A percentile compares a stretch with the other conserved stretches of the same genome.
Evolutionary conservation across 2,113 vertebrate species (phyloP).

Genomic region (Chlorodrepanis virens): DNA sequence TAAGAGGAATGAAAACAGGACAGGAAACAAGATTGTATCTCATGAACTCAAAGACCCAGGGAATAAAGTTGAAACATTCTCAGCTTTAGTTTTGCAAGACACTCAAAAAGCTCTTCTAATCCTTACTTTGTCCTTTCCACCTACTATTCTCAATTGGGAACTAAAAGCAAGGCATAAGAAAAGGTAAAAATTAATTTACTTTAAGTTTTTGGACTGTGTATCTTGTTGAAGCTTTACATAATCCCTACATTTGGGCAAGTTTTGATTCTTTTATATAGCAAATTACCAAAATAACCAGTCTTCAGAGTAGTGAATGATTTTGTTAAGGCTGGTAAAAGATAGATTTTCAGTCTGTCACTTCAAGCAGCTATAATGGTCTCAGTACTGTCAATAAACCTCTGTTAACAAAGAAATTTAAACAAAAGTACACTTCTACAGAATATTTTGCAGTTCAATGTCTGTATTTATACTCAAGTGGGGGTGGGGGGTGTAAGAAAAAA

Average conservation of each 20-base stretch:
- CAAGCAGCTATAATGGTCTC: background rate
- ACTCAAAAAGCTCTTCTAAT: background rate
- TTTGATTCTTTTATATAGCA: background rate
- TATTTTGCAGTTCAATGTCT: background rate
- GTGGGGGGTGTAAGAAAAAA: accelerated
- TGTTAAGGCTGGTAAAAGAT: background rate
- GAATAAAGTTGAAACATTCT: background rate
- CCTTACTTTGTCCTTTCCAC: background rate
- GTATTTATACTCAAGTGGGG: background rate
- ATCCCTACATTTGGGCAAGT: background rate
- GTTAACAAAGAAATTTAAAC: background rate
- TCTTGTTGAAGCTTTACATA: background rate
- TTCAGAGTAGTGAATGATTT: background rate
- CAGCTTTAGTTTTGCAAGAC: background rate
- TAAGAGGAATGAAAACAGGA: background rate
- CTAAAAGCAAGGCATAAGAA: background rate
- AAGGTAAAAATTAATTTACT: background rate
- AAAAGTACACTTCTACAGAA: background rate
- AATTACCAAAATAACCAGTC: background rate
- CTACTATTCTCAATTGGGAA: background rate
- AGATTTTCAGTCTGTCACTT: background rate
- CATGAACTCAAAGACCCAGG: background rate
- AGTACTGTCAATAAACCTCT: background rate
- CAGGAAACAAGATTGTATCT: background rate
- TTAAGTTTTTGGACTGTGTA: background rate